A percentile compares a stretch with the other conserved stretches of the same genome.
Evolutionary conservation across 1,140 invertebrate genomes (phyloP).

Genomic region (Cherax destructor): DNA sequence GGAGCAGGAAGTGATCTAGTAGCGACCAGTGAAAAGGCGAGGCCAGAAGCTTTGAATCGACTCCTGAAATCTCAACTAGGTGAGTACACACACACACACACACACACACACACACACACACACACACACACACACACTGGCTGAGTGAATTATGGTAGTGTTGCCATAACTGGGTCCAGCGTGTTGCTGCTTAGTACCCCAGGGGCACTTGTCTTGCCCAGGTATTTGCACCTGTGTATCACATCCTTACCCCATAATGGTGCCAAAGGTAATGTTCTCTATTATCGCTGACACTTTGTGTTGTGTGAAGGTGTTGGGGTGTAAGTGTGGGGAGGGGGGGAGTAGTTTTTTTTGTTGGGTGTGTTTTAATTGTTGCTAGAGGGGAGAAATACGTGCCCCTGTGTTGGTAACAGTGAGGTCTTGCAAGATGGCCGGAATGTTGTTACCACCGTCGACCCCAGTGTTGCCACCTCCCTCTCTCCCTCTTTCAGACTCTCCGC

Average conservation of each 20-base stretch:
- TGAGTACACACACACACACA: too few species aligned
- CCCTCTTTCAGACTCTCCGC: not conserved
- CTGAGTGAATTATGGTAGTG: slow-evolving; percentile 38
- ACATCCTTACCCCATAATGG: not conserved
- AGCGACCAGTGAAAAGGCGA: too few species aligned
- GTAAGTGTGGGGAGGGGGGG: not conserved
- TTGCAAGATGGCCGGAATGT: slow-evolving; percentile 58
- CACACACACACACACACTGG: not conserved
- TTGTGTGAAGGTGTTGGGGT: not conserved
- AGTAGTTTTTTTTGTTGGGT: not conserved
- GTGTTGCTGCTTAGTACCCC: not conserved
- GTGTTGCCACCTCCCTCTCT: slow-evolving; percentile 26
- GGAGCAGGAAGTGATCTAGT: too few species aligned
- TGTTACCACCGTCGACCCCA: slow-evolving; percentile 37
- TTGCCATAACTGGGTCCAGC: slow-evolving; percentile 32
- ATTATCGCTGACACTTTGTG: not conserved
- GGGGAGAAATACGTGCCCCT: slow-evolving; percentile 16
- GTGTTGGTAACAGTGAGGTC: slow-evolving; percentile 50
- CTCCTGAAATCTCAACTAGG: too few species aligned
- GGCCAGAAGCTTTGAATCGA: too few species aligned
- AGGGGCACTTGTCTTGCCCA: not conserved
- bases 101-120: not conserved
- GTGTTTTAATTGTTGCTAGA: not conserved
- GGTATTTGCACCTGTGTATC: not conserved
- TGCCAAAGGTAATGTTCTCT: not conserved